Base-by-base conservation (phyloP, 2,888 invertebrate species). In the Bugulina stolonifera region DNA sequence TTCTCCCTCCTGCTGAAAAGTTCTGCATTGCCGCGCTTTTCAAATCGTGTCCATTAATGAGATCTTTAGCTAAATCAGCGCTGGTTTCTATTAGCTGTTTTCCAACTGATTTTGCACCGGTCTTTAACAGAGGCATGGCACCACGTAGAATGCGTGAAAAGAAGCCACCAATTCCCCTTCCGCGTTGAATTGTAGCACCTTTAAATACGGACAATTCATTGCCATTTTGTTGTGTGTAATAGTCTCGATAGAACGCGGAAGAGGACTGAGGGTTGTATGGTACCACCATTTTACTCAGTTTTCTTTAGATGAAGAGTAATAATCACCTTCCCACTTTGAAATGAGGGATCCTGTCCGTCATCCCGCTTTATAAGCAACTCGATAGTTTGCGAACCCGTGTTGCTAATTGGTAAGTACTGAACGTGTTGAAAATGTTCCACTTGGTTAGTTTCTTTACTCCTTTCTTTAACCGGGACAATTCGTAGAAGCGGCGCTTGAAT, bases 251-350 rank as follows among this genome's bases (percentile, higher is more conserved):
- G 43, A 55, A 55, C 22, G 5, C 55, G 5, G 22, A 23, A 18
- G 55, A 55, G 10, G 5, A 5, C 10, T 55, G n/a, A 5, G 23
- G 55, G 55, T 55, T 55, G 55, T 55, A 55, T 55, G n/a, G 55
- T 14, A 55, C 55, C 23, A 55, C 25, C 43, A 43, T 55, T 23
- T 55, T 23, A 55, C 3, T 55, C 5, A 23, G 5, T 55, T 55
- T 55, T 25, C 25, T 25, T 55, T 3, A 55, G n/a, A 25, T 55
- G 55, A 55, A 55, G n/a, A 14, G 55, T 55, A 5, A 55, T 5
- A 18, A 55, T 25, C n/a, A 55, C 55, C 55, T 55, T 55, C n/a
- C 55, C 55, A n/a, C 55, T 25, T 5, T 55, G n/a, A 55, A 55
- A 55, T 55, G 55, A 25, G 22, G 25, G 5, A 14, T 25, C 5